Conservation (phyloP, 1,140 invertebrate species). For the Druon quercuslanigerum region DNA sequence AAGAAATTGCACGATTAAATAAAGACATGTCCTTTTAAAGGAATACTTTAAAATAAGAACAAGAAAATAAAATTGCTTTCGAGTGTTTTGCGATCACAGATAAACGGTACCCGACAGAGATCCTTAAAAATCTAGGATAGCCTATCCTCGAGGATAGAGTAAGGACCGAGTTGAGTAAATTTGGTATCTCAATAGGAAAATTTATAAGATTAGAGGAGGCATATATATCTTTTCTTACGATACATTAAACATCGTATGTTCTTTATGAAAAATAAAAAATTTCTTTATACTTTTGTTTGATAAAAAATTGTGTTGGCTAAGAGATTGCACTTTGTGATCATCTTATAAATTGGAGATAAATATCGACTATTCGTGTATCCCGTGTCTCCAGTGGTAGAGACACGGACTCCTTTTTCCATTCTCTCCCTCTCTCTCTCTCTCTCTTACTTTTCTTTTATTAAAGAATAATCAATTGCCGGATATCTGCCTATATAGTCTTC, state of each 20-base stretch:
- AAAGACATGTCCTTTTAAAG: background rate
- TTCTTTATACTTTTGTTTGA: conserved; percentile 70
- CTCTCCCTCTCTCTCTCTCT: conserved; percentile 10
- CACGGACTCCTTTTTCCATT: conserved; percentile 37
- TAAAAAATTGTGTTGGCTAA: conserved; percentile 74
- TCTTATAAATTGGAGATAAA: conserved; percentile 70
- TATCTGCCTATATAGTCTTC: conserved; percentile 38
- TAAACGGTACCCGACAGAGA: background rate
- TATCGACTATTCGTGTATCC: conserved; percentile 43
- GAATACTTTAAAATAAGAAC: conserved; percentile 9
- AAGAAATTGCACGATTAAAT: background rate
- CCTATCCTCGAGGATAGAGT: conserved; percentile 24
- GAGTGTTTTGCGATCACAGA: conserved; percentile 4
- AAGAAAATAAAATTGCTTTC: conserved; percentile 16
- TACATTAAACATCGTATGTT: conserved; percentile 44
- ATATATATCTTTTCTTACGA: conserved; percentile 56
- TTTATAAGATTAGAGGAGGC: conserved; percentile 70
- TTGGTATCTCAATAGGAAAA: conserved; percentile 66
- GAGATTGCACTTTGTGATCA: conserved; percentile 76
- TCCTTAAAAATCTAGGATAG: conserved; percentile 4
- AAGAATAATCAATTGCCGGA: conserved; percentile 37
- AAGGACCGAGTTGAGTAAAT: conserved; percentile 55
- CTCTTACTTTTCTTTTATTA: conserved; percentile 21
- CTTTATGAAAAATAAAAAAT: conserved; percentile 76
- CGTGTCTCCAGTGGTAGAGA: conserved; percentile 28